phyloP scores from a whole-genome alignment of 2,888 invertebrate genomes.

The Agonopterix subpropinquella region DNA sequence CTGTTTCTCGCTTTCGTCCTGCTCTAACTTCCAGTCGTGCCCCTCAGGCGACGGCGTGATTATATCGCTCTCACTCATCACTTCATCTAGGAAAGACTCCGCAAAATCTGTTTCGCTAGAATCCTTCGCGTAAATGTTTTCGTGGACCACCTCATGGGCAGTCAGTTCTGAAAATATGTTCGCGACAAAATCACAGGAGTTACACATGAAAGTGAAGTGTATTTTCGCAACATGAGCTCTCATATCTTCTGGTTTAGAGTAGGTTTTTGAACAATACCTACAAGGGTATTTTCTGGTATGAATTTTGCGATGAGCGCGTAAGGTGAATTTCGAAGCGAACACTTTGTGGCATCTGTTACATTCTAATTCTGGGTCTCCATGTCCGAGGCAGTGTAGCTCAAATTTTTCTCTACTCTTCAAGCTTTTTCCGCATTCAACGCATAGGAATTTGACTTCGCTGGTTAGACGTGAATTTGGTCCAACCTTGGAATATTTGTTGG shows the following conservation, averaged over 20 bases:
- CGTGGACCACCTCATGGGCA: constrained; percentile 27
- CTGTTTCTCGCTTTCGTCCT: background rate
- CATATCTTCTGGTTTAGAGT: constrained; percentile 29
- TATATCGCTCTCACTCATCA: constrained; percentile 16
- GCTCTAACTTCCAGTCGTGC: constrained; percentile 6
- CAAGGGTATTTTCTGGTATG: constrained; percentile 51
- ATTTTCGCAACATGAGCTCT: constrained; percentile 34
- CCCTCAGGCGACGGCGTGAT: constrained; percentile 7
- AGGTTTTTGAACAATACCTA: constrained; percentile 40
- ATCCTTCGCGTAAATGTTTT: constrained; percentile 3
- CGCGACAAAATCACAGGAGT: constrained; percentile 30
- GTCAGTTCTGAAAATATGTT: constrained; percentile 24
- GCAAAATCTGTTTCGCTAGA: constrained; percentile 24
- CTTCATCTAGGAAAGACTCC: constrained; percentile 23
- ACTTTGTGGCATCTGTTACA: constrained; percentile 62
- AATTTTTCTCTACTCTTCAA: constrained; percentile 53
- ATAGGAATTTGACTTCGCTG: constrained; percentile 35
- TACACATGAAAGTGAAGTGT: constrained; percentile 41
- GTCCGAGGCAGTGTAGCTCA: constrained; percentile 50
- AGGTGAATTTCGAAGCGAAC: constrained; percentile 59
- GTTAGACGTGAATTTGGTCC: constrained; percentile 12
- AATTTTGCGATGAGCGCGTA: constrained; percentile 55
- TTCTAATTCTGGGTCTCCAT: constrained; percentile 63
- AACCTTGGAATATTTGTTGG: constrained; percentile 12
- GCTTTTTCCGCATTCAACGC: constrained; percentile 50